Evolutionary conservation across 2,113 vertebrate species (phyloP).

Genomic region (rabbit (Oryctolagus cuniculus)): DNA sequence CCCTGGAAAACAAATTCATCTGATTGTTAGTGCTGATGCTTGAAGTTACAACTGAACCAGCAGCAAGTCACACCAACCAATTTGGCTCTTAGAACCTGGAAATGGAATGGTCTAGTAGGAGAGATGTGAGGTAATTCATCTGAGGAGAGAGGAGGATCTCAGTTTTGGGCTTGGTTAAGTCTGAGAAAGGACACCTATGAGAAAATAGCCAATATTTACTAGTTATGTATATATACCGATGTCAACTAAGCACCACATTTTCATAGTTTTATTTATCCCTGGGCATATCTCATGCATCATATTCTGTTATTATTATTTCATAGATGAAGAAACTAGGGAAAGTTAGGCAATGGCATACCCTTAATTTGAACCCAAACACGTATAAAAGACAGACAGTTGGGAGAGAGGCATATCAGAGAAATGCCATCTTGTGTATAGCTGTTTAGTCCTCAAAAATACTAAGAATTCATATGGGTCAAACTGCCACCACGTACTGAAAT

Average conservation of each 20-base stretch:
- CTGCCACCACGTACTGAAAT: neutral
- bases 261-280: conserved; percentile 36
- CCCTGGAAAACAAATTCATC: neutral
- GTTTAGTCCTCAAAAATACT: neutral
- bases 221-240: neutral
- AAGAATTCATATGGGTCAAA: neutral
- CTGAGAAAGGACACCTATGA: neutral
- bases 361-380: neutral
- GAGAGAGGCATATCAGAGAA: neutral
- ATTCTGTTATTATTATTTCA: conserved; percentile 20
- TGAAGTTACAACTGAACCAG: neutral
- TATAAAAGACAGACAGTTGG: neutral
- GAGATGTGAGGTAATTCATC: neutral
- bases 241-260: neutral
- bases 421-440: neutral
- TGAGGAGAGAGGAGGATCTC: neutral
- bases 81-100: neutral
- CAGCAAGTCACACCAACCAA: neutral
- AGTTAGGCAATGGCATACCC: neutral
- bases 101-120: neutral
- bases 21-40: neutral
- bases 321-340: neutral
- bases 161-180: neutral
- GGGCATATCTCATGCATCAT: neutral
- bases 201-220: neutral